Evolutionary conservation across 2,797 vertebrate species (phyloP).

Genomic region (Dendrocincla fuliginosa): DNA sequence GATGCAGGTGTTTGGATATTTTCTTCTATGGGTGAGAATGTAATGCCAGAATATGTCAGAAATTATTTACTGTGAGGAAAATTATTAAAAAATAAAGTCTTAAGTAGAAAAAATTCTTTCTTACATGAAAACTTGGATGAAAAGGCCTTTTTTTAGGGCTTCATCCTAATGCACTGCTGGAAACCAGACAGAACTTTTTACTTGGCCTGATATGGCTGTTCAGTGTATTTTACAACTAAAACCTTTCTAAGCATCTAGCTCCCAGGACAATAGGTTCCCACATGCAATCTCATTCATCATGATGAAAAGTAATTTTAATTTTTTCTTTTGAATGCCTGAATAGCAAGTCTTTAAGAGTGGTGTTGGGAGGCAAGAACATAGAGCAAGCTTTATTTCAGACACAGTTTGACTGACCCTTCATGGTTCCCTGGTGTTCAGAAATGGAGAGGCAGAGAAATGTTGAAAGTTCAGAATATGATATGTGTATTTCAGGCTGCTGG

Average conservation of each 20-base stretch:
- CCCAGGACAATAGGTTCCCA: background rate
- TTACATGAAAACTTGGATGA: background rate
- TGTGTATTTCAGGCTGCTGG: background rate
- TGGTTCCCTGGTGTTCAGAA: background rate
- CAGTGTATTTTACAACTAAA: background rate
- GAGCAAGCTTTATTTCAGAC: background rate
- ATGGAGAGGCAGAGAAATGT: background rate
- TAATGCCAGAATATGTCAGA: background rate
- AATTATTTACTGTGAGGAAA: background rate
- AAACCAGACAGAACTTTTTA: background rate
- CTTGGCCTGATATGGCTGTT: background rate
- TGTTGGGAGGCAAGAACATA: background rate
- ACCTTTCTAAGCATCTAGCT: background rate
- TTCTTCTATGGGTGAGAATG: background rate
- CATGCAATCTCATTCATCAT: background rate
- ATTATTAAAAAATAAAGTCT: background rate
- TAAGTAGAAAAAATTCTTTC: background rate
- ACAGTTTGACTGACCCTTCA: background rate
- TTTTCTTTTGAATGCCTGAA: background rate
- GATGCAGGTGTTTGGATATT: background rate
- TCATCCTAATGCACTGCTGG: background rate
- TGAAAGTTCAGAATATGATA: background rate
- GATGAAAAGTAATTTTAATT: background rate
- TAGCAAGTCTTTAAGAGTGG: background rate
- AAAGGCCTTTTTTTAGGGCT: background rate